A percentile compares a stretch with the other conserved stretches of the same genome.
These are phyloP conservation scores for Podabrus alpinus DNA, from an alignment of 2,888 invertebrate species.

Conservation along the genomic window DNA sequence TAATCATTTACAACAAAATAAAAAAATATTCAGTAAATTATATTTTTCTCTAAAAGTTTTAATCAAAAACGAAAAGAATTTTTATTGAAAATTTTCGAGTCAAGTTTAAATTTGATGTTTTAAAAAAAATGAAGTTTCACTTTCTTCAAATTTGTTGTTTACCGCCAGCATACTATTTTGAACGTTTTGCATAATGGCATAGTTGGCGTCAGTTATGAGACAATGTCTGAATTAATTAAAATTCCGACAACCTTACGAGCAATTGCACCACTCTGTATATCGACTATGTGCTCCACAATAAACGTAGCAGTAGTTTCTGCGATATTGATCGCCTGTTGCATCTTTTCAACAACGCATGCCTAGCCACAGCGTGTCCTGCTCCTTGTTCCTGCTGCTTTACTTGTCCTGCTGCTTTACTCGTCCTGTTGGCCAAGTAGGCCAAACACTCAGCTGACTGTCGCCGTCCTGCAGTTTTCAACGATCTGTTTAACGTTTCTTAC, in stretches of 20 bases:
- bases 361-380: slow-evolving; percentile 46
- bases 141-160: not conserved
- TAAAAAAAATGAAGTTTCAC: not conserved
- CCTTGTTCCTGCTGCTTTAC: slow-evolving; percentile 33
- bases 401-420: slow-evolving; percentile 31
- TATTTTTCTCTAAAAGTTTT: no score
- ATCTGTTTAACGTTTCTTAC: slow-evolving; percentile 11
- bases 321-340: slow-evolving; percentile 54
- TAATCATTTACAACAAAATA: not conserved
- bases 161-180: not conserved
- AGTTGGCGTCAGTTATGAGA: slow-evolving; percentile 25
- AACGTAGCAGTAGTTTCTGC: slow-evolving; percentile 20
- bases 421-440: slow-evolving; percentile 39
- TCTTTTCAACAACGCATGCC: slow-evolving; percentile 38
- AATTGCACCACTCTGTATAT: slow-evolving; percentile 29
- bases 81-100: not conserved
- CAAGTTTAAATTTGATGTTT: not conserved
- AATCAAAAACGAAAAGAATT: not conserved
- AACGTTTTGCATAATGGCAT: slow-evolving; percentile 7
- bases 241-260: slow-evolving; percentile 22
- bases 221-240: slow-evolving; percentile 24
- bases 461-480: slow-evolving; percentile 21
- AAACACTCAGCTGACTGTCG: slow-evolving; percentile 38
- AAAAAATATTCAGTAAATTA: not conserved
- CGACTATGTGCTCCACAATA: slow-evolving; percentile 7